Percentiles rank a stretch among this genome's conserved stretches.
phyloP scores from a whole-genome alignment of 2,888 invertebrate species.

The Scaptomyza cyrtandrae region DNA sequence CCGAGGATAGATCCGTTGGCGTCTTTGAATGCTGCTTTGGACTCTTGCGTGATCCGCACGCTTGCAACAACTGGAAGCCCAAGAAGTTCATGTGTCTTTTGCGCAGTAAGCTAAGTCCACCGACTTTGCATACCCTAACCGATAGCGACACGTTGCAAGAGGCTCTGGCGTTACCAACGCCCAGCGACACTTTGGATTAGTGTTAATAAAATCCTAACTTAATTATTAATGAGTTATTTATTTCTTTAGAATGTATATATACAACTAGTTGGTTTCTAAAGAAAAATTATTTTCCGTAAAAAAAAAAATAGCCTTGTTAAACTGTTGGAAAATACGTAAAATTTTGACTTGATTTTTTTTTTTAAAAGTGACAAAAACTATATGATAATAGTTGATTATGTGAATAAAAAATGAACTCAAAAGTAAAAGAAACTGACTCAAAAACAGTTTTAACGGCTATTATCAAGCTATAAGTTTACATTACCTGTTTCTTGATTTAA shows the following conservation, averaged over 20 bases:
- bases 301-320: neutral
- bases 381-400: too few species aligned
- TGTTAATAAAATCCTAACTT: neutral
- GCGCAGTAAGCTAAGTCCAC: conserved; percentile 76
- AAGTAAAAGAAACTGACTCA: neutral
- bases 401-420: neutral
- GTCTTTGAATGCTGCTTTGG: conserved; percentile 89
- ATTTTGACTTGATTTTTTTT: neutral
- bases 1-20: conserved; percentile 85
- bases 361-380: neutral
- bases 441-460: conserved; percentile 10
- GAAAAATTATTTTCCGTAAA: neutral
- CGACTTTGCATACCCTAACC: conserved; percentile 61
- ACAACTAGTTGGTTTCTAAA: conserved; percentile 22
- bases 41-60: conserved; percentile 87
- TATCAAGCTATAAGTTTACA: conserved; percentile 23
- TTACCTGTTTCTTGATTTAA: conserved; percentile 41
- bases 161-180: conserved; percentile 72
- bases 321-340: neutral
- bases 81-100: conserved; percentile 86
- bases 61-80: conserved; percentile 89
- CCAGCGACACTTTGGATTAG: conserved; percentile 64
- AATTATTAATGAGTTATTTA: conserved; percentile 20
- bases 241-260: conserved; percentile 22
- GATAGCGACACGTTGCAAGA: conserved; percentile 72